Conservation (phyloP, 2,888 invertebrate genomes). For the Dysmachus trigonus region DNA sequence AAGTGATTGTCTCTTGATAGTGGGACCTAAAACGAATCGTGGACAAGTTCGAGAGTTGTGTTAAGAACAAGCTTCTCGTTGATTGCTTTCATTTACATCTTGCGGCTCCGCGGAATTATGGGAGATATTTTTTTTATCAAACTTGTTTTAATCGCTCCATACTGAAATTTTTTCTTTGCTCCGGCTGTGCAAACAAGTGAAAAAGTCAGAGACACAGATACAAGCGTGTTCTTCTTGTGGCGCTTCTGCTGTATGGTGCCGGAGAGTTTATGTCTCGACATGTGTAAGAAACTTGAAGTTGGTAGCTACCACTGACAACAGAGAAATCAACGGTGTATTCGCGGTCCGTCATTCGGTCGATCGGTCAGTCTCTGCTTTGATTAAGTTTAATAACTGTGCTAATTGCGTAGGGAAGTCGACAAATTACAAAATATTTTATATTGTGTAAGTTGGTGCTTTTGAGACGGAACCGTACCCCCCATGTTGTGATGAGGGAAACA, state of each 20-base stretch:
- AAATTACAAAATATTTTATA: neutral
- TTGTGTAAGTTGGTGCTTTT: constrained; percentile 15
- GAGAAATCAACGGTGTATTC: constrained; percentile 9
- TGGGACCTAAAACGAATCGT: neutral
- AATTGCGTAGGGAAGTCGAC: neutral
- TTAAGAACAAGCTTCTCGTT: neutral
- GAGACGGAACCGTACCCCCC: neutral
- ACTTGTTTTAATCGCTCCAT: constrained; percentile 19
- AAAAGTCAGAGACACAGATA: constrained; percentile 1
- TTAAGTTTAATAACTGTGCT: constrained; percentile 12
- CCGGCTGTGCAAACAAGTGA: constrained; percentile 36
- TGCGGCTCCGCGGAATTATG: neutral
- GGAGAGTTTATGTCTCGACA: neutral
- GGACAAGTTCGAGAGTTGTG: neutral
- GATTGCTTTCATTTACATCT: neutral
- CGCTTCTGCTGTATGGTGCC: neutral
- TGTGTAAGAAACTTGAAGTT: constrained; percentile 8
- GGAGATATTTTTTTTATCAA: constrained; percentile 20
- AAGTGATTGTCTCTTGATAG: neutral
- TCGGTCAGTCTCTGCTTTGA: constrained; percentile 23
- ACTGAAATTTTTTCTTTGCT: constrained; percentile 17
- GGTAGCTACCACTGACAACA: neutral
- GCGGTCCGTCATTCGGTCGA: constrained; percentile 15
- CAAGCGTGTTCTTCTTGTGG: neutral
- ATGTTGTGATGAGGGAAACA: neutral